Evolutionary conservation across 2,888 invertebrate genomes (phyloP).

Genomic region (Bursaphelenchus okinawaensis): DNA sequence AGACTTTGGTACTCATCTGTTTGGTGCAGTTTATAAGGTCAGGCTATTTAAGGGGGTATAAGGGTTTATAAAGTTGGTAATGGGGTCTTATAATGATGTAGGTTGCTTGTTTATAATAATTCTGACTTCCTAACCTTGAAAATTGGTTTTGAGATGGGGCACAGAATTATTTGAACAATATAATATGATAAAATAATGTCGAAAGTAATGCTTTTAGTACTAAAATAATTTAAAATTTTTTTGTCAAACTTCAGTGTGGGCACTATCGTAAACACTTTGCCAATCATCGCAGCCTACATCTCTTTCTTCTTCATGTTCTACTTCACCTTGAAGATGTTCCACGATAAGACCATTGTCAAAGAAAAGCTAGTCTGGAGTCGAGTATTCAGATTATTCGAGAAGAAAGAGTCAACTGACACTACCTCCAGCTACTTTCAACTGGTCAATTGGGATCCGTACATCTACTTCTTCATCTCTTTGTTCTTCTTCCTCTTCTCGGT

Average conservation of each 20-base stretch:
- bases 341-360: constrained; percentile 17
- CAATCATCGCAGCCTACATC: constrained; percentile 35
- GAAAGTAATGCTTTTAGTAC: not conserved
- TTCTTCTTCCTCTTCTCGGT: constrained; percentile 39
- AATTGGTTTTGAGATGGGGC: too few relatives aligned
- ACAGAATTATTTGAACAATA: too few relatives aligned
- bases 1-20: constrained; percentile 46
- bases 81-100: too few relatives aligned
- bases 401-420: not conserved
- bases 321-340: constrained; percentile 47
- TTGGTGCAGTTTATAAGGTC: constrained; percentile 47
- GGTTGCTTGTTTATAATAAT: too few relatives aligned
- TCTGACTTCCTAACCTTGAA: too few relatives aligned
- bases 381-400: constrained; percentile 14
- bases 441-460: constrained; percentile 40
- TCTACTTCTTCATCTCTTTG: constrained; percentile 38
- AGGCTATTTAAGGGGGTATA: too few relatives aligned
- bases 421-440: constrained; percentile 20
- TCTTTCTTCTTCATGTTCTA: constrained; percentile 43
- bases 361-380: constrained; percentile 30
- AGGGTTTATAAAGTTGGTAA: too few relatives aligned
- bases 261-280: constrained; percentile 32
- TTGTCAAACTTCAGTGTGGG: constrained; percentile 32
- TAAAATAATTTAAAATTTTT: not conserved
- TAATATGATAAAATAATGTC: too few relatives aligned